Conservation (phyloP, 1,140 invertebrate genomes). For the Plectrocnemia conspersa region DNA sequence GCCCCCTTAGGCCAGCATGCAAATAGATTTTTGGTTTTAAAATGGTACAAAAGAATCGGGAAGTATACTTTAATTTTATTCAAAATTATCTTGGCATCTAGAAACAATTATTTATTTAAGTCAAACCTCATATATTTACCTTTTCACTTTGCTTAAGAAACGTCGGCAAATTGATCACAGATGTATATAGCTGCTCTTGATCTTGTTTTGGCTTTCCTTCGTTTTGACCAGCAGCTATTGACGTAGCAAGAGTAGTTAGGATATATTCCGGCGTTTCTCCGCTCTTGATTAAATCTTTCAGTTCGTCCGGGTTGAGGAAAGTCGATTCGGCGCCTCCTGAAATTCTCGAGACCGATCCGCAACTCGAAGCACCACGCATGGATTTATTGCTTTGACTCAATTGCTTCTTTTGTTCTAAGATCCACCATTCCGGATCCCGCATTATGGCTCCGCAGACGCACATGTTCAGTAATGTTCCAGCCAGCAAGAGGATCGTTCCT, state of each 20-base stretch:
- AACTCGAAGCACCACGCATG: slow-evolving; percentile 45
- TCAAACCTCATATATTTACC: slow-evolving; percentile 42
- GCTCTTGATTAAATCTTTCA: slow-evolving; percentile 60
- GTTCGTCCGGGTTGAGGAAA: slow-evolving; percentile 61
- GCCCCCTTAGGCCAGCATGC: too few species aligned
- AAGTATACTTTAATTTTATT: too few species aligned
- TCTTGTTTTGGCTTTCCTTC: slow-evolving; percentile 41
- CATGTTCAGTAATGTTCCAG: slow-evolving; percentile 81
- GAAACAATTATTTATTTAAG: slow-evolving; percentile 14
- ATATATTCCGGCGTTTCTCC: slow-evolving; percentile 63
- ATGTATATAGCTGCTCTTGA: slow-evolving; percentile 45
- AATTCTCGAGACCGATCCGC: slow-evolving; percentile 45
- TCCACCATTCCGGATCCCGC: slow-evolving; percentile 78
- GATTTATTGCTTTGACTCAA: slow-evolving; percentile 40
- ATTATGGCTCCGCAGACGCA: slow-evolving; percentile 85
- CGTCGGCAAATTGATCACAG: slow-evolving; percentile 69
- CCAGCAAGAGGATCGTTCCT: slow-evolving; percentile 76
- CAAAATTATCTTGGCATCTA: too few species aligned
- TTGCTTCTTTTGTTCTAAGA: slow-evolving; percentile 56
- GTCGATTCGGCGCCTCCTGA: slow-evolving; percentile 50
- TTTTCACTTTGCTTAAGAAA: slow-evolving; percentile 66
- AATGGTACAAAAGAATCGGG: too few species aligned
- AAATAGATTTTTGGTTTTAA: too few species aligned
- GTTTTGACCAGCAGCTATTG: slow-evolving; percentile 44
- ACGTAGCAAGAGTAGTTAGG: slow-evolving; percentile 59